Evolutionary conservation across 2,888 invertebrate species (phyloP).

Genomic region (Drosophila antonietae): DNA sequence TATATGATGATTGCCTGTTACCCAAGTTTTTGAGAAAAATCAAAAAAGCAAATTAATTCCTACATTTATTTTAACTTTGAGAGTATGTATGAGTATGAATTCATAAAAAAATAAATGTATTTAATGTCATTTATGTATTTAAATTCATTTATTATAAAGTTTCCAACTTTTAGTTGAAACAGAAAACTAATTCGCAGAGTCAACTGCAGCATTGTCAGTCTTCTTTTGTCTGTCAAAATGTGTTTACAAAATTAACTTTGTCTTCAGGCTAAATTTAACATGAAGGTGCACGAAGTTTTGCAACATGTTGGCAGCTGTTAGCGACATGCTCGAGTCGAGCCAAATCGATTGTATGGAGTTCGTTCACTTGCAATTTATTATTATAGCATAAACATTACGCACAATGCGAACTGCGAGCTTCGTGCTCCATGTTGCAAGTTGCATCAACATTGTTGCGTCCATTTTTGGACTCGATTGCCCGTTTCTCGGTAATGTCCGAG

Average conservation of each 20-base stretch:
- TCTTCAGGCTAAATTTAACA: slow-evolving; percentile 10
- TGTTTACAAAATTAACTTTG: background rate
- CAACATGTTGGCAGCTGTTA: slow-evolving; percentile 29
- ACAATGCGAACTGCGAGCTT: slow-evolving; percentile 43
- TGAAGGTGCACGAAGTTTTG: slow-evolving; percentile 7
- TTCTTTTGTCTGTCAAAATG: background rate
- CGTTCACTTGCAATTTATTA: slow-evolving; percentile 40
- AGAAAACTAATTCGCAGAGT: background rate
- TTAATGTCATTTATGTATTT: too few species aligned
- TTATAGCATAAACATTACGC: slow-evolving; percentile 59
- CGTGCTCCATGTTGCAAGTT: slow-evolving; percentile 37
- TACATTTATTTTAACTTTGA: background rate
- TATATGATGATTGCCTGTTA: too few species aligned
- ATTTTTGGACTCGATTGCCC: slow-evolving; percentile 58
- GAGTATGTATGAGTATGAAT: too few species aligned
- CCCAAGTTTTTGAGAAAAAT: background rate
- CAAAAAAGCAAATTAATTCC: background rate
- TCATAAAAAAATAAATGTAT: too few species aligned
- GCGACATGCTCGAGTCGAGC: slow-evolving; percentile 15
- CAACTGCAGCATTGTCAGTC: background rate
- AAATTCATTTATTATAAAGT: too few species aligned
- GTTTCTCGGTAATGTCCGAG: slow-evolving; percentile 39
- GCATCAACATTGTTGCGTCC: slow-evolving; percentile 68
- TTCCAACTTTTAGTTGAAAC: too few species aligned
- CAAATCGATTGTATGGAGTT: slow-evolving; percentile 14